These are phyloP conservation scores for Tetrao urogallus DNA, from an alignment of 2,113 vertebrate genomes.

Conservation along the genomic window DNA sequence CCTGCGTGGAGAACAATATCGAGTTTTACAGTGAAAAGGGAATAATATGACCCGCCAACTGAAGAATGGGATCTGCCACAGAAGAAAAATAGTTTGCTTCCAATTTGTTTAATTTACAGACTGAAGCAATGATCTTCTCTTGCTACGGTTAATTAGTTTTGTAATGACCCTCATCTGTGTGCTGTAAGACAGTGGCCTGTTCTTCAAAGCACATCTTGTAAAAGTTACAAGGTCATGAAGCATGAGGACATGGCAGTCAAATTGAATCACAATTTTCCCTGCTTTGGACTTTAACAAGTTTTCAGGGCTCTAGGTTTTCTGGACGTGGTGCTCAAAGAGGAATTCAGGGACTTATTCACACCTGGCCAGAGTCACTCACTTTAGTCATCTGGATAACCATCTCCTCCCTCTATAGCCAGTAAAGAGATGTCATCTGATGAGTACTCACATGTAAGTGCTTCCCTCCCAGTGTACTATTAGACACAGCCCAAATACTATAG, in stretches of 20 bases:
- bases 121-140: neutral
- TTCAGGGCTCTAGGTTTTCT: neutral
- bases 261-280: neutral
- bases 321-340: neutral
- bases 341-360: slow-evolving; percentile 7
- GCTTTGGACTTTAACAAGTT: neutral
- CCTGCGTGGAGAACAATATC: neutral
- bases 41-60: neutral
- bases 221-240: neutral
- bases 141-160: neutral
- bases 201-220: neutral
- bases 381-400: neutral
- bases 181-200: neutral
- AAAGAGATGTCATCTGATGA: neutral
- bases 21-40: neutral
- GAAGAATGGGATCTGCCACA: neutral
- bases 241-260: slow-evolving; percentile 4
- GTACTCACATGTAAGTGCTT: neutral
- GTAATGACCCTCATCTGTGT: neutral
- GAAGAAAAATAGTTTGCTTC: neutral
- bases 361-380: slow-evolving; percentile 12
- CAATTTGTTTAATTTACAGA: neutral
- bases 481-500: neutral
- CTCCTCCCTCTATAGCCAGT: neutral
- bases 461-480: rapidly evolving